Evolutionary conservation across 2,888 invertebrate genomes (phyloP), one percentile per base, ranked within the genome.

Genomic region (Zygaena filipendulae): DNA sequence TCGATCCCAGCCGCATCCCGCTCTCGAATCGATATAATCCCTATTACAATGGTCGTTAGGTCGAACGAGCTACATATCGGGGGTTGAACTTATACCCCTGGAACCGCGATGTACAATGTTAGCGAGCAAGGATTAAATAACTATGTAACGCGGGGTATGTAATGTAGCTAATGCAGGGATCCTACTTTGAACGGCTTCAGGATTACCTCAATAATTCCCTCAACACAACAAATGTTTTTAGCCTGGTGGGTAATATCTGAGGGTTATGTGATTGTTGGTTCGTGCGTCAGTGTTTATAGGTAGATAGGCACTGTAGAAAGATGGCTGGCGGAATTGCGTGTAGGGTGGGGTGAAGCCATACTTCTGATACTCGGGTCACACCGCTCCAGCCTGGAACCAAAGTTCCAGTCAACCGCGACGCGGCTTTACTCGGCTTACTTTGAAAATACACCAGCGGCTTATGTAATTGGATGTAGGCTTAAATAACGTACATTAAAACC

Each of bases 151-250:
- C 62, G 50, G 59, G 56, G 61, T 70, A 66, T 71, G 70, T 74
- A 66, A 67, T 64, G 69, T 72, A 71, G 62, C 60, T 74, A 77
- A 72, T 70, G 54, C 70, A 60, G 66, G 74, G 71, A 69, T 70
- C 63, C 68, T 59, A 59, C 67, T 59, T 64, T 74, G 67, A 70
- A 70, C 71, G 77, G 75, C 74, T 75, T 75, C 74, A 41, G 75
- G 75, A 74, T 77, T 75, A 77, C 71, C 61, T 61, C 59, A 58
- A 59, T 72, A 72, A 72, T 67, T 51, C 71, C 66, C 57, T 60
- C 54, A 59, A 64, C 70, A 62, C 64, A 69, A 70, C 72, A 71
- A 74, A 72, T 72, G 72, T 71, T 72, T 71, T 71, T 67, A 63
- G 60, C 59, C 56, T 50, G 52, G 42, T 35, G 45, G 38, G 42